Conservation (phyloP, 2,888 invertebrate species). For the Emesis russula region DNA sequence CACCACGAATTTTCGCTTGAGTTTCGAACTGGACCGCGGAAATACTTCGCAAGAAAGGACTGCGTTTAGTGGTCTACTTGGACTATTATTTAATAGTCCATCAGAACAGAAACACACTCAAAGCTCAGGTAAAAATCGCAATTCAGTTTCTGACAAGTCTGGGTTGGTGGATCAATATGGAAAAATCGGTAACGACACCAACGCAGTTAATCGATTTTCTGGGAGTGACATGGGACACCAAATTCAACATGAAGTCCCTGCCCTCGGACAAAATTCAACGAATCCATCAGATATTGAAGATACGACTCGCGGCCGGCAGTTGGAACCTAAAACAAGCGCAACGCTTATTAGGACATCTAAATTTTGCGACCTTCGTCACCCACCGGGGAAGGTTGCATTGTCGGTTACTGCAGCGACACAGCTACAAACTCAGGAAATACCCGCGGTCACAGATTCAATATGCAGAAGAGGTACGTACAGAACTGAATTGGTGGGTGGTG, state of each 20-base stretch:
- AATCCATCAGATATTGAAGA: not conserved
- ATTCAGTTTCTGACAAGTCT: slow-evolving; percentile 23
- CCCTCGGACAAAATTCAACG: slow-evolving; percentile 43
- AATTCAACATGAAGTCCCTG: slow-evolving; percentile 47
- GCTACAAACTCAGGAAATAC: slow-evolving; percentile 21
- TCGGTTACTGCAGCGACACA: slow-evolving; percentile 52
- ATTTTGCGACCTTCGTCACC: slow-evolving; percentile 76
- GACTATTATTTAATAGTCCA: slow-evolving; percentile 61
- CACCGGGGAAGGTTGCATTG: slow-evolving; percentile 70
- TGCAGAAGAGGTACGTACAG: not conserved
- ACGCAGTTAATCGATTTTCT: slow-evolving; percentile 45
- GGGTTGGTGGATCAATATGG: slow-evolving; percentile 52
- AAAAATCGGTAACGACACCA: slow-evolving; percentile 46
- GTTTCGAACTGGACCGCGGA: slow-evolving; percentile 75
- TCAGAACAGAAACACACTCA: slow-evolving; percentile 20
- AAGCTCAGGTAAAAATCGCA: slow-evolving; percentile 9
- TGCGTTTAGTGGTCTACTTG: slow-evolving; percentile 61
- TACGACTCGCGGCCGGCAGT: not conserved
- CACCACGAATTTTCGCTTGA: slow-evolving; percentile 70
- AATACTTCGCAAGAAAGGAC: slow-evolving; percentile 50
- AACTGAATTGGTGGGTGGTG: slow-evolving; percentile 19
- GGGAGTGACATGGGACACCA: slow-evolving; percentile 62
- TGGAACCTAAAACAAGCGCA: slow-evolving; percentile 63
- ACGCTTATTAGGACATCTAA: slow-evolving; percentile 63
- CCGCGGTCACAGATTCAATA: not conserved